Base-by-base conservation (phyloP, 2,888 invertebrate species). In the Acanthacorydalis orientalis region DNA sequence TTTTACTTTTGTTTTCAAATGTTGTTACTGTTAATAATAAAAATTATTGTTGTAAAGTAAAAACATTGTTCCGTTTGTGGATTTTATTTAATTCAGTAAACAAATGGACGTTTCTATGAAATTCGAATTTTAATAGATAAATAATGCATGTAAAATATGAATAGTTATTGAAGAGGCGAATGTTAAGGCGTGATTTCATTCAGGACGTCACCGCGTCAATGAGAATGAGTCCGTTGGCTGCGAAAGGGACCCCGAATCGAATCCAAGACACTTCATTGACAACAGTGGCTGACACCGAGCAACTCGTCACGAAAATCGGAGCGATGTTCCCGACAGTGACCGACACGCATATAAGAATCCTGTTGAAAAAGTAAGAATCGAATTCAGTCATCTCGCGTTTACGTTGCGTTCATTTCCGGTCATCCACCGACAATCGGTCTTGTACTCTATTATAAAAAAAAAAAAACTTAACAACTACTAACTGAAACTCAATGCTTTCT, bases 261-360 rank as follows among this genome's bases (percentile, higher is more conserved):
- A 66, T 70, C 50, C 75, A 78, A 55, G 83, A 83, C 58, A 78
- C 80, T 4, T 73, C 78, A 44, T 73, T 72, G 1, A 72, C 77
- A 50, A 55, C 57, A 38, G 74, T 72, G 46, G 69, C 72, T 7
- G 83, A 85, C 52, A 75, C 78, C 1, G 86, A 87, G 55, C 77
- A 80, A 7, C 73, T 83, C 49, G 84, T 87, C 11, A 71, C 78
- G 38, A 88, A 85, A 65, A 85, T 89, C 56, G 79, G 83, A 57
- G 79, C 85, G 42, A 83, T 90, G 80, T 91, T 92, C 62, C 91
- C 91, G 2, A 91, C 91, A 7, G 91, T 89, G 46, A 79, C 83
- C 50, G 90, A 91, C 59, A 83, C 83, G 31, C 90, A 90, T 60
- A 89, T 91, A 60, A 80, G 84, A 57, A 74, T 89, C 54, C 70